Evolutionary conservation across 2,888 invertebrate species (phyloP), one percentile per base, ranked within the genome.

Genomic region (Macrosiphum euphorbiae): DNA sequence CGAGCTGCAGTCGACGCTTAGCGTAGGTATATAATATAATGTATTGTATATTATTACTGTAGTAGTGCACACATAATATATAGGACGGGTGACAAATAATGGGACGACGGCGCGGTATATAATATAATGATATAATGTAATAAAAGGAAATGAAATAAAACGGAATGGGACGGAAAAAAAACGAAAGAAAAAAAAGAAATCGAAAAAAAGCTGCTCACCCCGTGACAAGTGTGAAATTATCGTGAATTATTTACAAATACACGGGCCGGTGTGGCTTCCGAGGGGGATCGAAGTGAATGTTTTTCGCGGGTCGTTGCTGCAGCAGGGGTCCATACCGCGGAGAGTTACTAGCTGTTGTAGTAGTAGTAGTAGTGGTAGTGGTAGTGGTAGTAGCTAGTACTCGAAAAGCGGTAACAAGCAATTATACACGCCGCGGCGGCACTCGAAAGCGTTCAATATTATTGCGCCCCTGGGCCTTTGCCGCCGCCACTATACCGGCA

Each of bases 181-280:
- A 41, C 35, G 78, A 13, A n/a, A 50, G 26, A 24, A 89, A 85
- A 84, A 58, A 84, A 55, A 44, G 47, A 89, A 89, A 61, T 24
- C 13, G 47, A 91, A 92, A 88, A 92, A 88, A 86, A 88, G 52
- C 88, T 89, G 89, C 92, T 84, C 52, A 3, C 88, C 55, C 84
- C 85, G 93, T 93, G 93, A 93, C 93, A 93, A 93, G 93, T 93
- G 93, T 93, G 93, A 93, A 93, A 93, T 93, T 89, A 35, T 93
- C 93, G 93, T 93, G 93, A 93, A 93, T 93, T 93, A 93, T 93
- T 93, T 93, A 93, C 93, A 89, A 93, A 93, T 93, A 89, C 61
- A 11, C 41, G 35, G 50, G 58, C 35, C 47, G 91, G 35, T 61
- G 50, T 78, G 90, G 47, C 78, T 90, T 90, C 85, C 91, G 91